Base-by-base conservation (phyloP, 2,113 vertebrate species). In the Procapra przewalskii region DNA sequence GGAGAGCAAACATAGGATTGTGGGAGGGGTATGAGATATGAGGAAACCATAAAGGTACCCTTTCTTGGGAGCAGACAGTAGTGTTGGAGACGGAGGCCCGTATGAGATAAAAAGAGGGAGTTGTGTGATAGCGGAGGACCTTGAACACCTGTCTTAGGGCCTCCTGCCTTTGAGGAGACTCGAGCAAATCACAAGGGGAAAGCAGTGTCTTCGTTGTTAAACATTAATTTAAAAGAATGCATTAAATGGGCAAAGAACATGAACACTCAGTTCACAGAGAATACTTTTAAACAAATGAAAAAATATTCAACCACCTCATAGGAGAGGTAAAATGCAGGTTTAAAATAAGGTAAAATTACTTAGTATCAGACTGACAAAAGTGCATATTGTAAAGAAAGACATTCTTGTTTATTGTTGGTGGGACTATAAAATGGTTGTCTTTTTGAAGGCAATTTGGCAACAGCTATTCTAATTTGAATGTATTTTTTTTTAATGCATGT, bases 221-320 rank as follows among this genome's bases (percentile, higher is more conserved):
- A 95, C 64, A 88, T 31, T 96, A 83, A 90, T 84, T 93, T 96
- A 71, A 96, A 95, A 84, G 82, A 90, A 88, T 88, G 52, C 67
- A 64, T 60, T 75, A 94, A 93, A 75, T 60, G 17, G 52, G 31
- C 36, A 95, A 98, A 97, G 25, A 40, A 67, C 52, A 79, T 77
- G 45, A 95, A 82, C 10, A 55, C 81, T 95, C 25, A 91, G 25
- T 48, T 93, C 79, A 88, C 5, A 60, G 60, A 85, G 95, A 82
- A 84, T 81, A 75, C 29, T 77, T 97, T 93, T 64, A 95, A 89
- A 92, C 75, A 97, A 97, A 84, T 90, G 48, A 59, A 91, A 96
- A 95, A 27, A 84, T 81, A 93, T 27, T 91, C 59, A 40, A 6
- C 36, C 36, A 62, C 71, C 36, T 82, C 55, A 29, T 83, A 96